These are phyloP conservation scores for Erynnis tages DNA, from an alignment of 2,888 invertebrate species.

Conservation along the genomic window DNA sequence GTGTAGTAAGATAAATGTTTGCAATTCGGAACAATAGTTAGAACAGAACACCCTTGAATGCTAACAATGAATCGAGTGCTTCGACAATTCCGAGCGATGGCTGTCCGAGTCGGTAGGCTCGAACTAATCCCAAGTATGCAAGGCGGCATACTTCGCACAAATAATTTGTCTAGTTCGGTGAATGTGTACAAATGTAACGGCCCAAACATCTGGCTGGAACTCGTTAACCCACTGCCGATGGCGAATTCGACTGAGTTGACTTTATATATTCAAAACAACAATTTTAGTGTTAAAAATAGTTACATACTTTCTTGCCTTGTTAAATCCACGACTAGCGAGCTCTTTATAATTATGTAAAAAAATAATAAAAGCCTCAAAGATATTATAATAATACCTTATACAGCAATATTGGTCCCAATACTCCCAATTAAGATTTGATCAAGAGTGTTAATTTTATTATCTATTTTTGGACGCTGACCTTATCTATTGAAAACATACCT, in stretches of 20 bases:
- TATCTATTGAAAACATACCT: too few relatives aligned
- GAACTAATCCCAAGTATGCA: slow-evolving; percentile 60
- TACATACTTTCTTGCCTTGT: slow-evolving; percentile 36
- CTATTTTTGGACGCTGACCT: too few relatives aligned
- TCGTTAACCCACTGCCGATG: slow-evolving; percentile 54
- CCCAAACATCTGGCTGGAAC: slow-evolving; percentile 50
- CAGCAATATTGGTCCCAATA: too few relatives aligned
- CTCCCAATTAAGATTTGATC: too few relatives aligned
- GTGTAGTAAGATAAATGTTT: background rate
- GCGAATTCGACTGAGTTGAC: slow-evolving; percentile 44
- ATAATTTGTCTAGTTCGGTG: slow-evolving; percentile 61
- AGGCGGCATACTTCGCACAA: slow-evolving; percentile 50
- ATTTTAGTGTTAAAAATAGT: slow-evolving; percentile 45
- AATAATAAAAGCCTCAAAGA: too few relatives aligned
- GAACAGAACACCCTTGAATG: slow-evolving; percentile 18
- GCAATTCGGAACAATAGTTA: slow-evolving; percentile 3
- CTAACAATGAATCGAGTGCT: slow-evolving; percentile 24
- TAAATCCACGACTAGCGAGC: too few relatives aligned
- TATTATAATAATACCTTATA: too few relatives aligned
- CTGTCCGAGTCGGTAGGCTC: slow-evolving; percentile 46
- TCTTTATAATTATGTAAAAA: too few relatives aligned
- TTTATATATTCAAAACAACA: slow-evolving; percentile 37
- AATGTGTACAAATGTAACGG: slow-evolving; percentile 58
- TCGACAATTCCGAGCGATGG: slow-evolving; percentile 51
- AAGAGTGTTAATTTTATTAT: too few relatives aligned